A percentile compares a stretch with the other conserved stretches of the same genome.
phyloP scores from a whole-genome alignment of 2,797 vertebrate species.

The Aratinga solstitialis region DNA sequence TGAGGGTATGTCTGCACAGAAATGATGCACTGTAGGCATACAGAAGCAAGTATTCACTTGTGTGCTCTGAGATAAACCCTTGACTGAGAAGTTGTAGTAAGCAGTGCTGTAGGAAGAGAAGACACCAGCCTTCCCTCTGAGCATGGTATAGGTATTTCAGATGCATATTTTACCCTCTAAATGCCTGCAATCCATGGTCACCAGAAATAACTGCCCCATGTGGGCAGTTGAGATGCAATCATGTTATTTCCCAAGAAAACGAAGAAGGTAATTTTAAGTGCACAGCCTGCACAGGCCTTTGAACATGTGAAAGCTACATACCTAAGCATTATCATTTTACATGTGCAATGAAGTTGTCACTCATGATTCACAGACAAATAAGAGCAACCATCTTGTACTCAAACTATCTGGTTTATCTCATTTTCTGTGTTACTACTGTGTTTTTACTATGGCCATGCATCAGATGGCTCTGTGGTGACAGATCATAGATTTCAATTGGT shows the following conservation, averaged over 20 bases:
- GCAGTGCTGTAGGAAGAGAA: neutral
- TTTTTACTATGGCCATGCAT: slow-evolving; percentile 3
- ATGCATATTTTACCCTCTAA: neutral
- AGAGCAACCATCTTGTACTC: neutral
- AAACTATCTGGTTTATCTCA: neutral
- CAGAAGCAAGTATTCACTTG: neutral
- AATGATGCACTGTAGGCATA: neutral
- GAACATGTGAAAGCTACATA: neutral
- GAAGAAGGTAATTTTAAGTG: neutral
- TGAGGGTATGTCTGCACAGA: neutral
- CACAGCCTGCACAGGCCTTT: neutral
- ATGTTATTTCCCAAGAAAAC: neutral
- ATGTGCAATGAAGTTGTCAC: neutral
- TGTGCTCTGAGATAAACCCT: neutral
- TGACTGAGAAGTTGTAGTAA: neutral
- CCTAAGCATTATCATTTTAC: neutral
- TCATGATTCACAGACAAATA: neutral
- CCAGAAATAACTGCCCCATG: slow-evolving; percentile 45
- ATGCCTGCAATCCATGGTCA: neutral
- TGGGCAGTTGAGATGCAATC: slow-evolving; percentile 28
- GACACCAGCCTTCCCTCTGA: neutral
- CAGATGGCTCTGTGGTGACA: slow-evolving; percentile 22
- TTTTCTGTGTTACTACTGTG: slow-evolving; percentile 9
- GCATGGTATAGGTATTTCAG: neutral
- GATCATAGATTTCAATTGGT: slow-evolving; percentile 56